Conservation (phyloP, 2,113 vertebrate species). For the Gymnobelideus leadbeateri region DNA sequence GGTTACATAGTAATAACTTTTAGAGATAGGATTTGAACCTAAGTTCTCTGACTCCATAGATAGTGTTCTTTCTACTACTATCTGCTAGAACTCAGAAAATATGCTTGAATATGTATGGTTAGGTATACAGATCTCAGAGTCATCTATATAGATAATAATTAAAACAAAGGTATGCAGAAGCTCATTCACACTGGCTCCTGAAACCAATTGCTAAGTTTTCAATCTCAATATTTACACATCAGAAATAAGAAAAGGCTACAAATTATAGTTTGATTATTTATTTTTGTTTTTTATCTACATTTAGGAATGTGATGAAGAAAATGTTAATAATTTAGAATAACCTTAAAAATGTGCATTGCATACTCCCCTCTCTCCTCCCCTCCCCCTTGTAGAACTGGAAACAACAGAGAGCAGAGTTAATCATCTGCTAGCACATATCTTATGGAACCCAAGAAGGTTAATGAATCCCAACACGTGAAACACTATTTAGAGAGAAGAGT, state of each 20-base stretch:
- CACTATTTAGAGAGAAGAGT: not conserved
- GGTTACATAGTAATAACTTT: not conserved
- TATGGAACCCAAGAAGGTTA: not conserved
- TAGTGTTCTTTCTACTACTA: not conserved
- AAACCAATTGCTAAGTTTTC: not conserved
- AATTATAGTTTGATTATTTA: not conserved
- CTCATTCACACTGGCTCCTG: not conserved
- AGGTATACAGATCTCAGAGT: not conserved
- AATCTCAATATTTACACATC: not conserved
- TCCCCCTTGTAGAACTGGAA: not conserved
- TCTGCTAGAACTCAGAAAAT: not conserved
- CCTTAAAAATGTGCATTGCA: not conserved
- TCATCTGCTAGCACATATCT: not conserved
- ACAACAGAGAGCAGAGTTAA: not conserved
- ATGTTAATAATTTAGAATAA: not conserved
- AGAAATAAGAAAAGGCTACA: not conserved
- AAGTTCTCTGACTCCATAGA: not conserved
- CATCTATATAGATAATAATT: not conserved
- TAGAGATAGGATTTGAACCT: not conserved
- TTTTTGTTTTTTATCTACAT: not conserved
- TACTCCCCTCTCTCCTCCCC: not conserved
- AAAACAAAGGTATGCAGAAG: not conserved
- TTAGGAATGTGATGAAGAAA: not conserved
- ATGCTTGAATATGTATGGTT: not conserved
- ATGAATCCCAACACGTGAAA: not conserved